These are phyloP conservation scores for Mactromeris polynyma DNA, from an alignment of 2,888 invertebrate species.

Conservation along the genomic window DNA sequence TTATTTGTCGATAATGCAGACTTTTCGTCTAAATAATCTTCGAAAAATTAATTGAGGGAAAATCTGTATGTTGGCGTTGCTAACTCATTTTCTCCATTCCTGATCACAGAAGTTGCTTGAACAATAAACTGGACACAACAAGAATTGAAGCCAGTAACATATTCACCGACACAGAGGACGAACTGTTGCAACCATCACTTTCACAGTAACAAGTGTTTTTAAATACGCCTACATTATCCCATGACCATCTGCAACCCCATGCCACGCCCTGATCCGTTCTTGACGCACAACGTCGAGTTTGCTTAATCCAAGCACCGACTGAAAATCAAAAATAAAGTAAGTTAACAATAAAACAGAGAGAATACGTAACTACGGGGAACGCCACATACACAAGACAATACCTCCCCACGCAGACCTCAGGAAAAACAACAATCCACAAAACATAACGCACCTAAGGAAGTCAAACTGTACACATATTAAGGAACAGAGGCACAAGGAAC, in stretches of 20 bases:
- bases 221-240: constrained; percentile 96
- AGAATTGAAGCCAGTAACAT: constrained; percentile 52
- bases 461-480: no score
- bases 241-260: constrained; percentile 98
- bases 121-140: constrained; percentile 24
- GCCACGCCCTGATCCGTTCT: constrained; percentile 91
- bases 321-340: constrained; percentile 27
- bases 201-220: constrained; percentile 98
- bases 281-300: constrained; percentile 87
- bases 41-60: background rate
- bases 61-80: background rate
- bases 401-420: no score
- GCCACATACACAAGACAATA: no score
- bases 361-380: no score
- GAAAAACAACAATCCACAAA: no score
- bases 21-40: background rate
- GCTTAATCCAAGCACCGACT: constrained; percentile 87
- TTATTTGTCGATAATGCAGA: background rate
- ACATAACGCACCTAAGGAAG: no score
- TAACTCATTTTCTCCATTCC: background rate
- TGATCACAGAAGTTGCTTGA: constrained; percentile 50
- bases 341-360: no score
- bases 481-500: no score
- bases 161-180: constrained; percentile 53
- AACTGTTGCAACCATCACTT: constrained; percentile 94